Conservation (phyloP, 2,797 vertebrate species). For the Eurystomus glaucurus region DNA sequence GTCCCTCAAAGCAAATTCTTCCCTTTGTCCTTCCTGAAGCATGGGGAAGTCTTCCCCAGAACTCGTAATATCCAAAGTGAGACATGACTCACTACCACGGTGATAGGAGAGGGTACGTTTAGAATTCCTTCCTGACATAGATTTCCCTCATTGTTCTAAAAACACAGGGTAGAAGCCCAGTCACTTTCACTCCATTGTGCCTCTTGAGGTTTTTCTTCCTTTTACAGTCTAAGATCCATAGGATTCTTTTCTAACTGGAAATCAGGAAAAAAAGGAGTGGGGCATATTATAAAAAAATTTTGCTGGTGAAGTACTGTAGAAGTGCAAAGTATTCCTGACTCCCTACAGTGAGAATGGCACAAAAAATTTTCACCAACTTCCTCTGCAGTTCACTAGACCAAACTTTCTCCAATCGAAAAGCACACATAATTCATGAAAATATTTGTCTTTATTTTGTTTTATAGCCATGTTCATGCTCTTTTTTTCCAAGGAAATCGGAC, state of each 20-base stretch:
- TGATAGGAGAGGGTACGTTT: background rate
- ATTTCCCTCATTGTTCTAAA: background rate
- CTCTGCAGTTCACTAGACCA: background rate
- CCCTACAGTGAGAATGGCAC: background rate
- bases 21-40: background rate
- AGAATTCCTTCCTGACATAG: background rate
- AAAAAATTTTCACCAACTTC: background rate
- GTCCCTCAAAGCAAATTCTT: background rate
- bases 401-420: background rate
- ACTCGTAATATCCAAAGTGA: rapidly evolving
- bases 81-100: rapidly evolving
- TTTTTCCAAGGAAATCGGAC: background rate
- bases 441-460: background rate
- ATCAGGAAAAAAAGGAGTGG: background rate
- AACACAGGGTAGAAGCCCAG: background rate
- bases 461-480: background rate
- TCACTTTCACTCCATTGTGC: background rate
- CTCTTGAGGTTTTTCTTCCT: background rate
- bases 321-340: background rate
- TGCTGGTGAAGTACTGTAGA: background rate
- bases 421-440: background rate
- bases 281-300: background rate
- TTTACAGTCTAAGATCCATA: background rate
- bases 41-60: background rate
- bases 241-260: background rate